Evolutionary conservation across 2,888 invertebrate genomes (phyloP), one percentile per base, ranked within the genome.

Genomic region (Thymelicus acteon): DNA sequence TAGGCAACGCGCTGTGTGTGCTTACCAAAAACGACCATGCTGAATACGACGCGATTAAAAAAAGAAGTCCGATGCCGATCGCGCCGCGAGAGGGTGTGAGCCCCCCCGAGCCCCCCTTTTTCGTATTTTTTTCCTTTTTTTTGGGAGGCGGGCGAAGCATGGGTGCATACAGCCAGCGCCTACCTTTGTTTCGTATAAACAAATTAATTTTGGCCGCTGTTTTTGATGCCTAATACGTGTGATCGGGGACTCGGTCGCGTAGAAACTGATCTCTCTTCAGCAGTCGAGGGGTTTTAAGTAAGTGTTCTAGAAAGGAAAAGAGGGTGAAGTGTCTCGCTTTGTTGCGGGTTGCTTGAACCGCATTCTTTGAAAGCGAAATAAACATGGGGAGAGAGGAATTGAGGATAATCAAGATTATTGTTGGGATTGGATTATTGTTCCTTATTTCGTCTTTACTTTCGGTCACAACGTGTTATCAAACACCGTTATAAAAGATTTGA

Each of bases 161-260:
- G 92, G 92, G 92, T 90, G 92, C 93, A 92, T 91, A 85, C 92
- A 90, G 89, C 88, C 88, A 85, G 91, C 89, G 86, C 92, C 92
- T 91, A 93, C 93, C 93, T 92, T 93, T 93, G 93, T 93, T 92
- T 93, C 93, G 90, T 91, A 93, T 93, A 93, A 92, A 93, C 93
- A 93, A 93, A 93, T 93, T 93, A 93, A 93, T 93, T 93, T 93
- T 90, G 92, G 90, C 86, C 91, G 89, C 87, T 90, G 92, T 92
- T 93, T 92, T 90, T 90, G 91, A 91, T 90, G 90, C 87, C 91
- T 92, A 92, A 93, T 92, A 90, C 88, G 88, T 90, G 86, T 87
- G 86, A 90, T 87, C 85, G 85, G 72, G 68, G 73, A 63, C 49
- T 58, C 48, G 39, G 40, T 64, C 63, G 39, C 47, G 58, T 19